phyloP scores from a whole-genome alignment of 2,888 invertebrate species.

The Oxyteleia sp. region DNA sequence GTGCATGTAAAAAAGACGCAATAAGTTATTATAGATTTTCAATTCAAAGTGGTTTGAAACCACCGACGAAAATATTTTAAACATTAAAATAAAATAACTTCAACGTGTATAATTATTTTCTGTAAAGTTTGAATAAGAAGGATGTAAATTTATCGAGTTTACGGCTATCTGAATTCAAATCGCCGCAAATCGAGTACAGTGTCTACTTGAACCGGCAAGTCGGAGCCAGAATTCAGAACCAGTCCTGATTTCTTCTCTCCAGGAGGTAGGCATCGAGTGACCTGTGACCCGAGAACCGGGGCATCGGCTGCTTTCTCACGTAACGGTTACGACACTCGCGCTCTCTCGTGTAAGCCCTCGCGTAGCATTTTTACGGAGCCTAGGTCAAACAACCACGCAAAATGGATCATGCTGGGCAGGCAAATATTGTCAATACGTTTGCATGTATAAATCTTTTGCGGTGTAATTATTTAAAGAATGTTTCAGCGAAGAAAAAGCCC shows the following conservation, averaged over 20 bases:
- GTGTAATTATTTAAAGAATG: slow-evolving; percentile 50
- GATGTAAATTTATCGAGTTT: slow-evolving; percentile 53
- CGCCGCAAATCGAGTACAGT: slow-evolving; percentile 52
- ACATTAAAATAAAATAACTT: not conserved
- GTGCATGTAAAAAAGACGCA: too few relatives aligned
- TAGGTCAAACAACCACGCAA: slow-evolving; percentile 58
- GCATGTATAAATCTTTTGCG: slow-evolving; percentile 40
- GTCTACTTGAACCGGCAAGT: slow-evolving; percentile 45
- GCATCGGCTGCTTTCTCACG: slow-evolving; percentile 85
- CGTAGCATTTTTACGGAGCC: slow-evolving; percentile 69
- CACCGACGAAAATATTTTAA: too few relatives aligned
- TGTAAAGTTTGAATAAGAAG: slow-evolving; percentile 19
- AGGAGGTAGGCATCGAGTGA: slow-evolving; percentile 83
- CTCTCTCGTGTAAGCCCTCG: slow-evolving; percentile 58
- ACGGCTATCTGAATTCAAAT: slow-evolving; percentile 69
- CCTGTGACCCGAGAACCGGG: slow-evolving; percentile 86
- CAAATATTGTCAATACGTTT: slow-evolving; percentile 50
- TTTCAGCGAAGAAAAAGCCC: slow-evolving; percentile 22
- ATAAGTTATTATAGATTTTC: not conserved
- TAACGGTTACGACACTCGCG: slow-evolving; percentile 83
- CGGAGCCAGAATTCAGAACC: slow-evolving; percentile 81
- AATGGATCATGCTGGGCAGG: slow-evolving; percentile 61
- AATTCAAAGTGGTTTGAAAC: not conserved
- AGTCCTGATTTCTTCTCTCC: slow-evolving; percentile 81
- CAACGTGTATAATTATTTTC: slow-evolving; percentile 24